Evolutionary conservation across 30 jellyfish, hydroid and myxozoan genomes (phyloP).

Genomic region (Cassiopea xamachana): DNA sequence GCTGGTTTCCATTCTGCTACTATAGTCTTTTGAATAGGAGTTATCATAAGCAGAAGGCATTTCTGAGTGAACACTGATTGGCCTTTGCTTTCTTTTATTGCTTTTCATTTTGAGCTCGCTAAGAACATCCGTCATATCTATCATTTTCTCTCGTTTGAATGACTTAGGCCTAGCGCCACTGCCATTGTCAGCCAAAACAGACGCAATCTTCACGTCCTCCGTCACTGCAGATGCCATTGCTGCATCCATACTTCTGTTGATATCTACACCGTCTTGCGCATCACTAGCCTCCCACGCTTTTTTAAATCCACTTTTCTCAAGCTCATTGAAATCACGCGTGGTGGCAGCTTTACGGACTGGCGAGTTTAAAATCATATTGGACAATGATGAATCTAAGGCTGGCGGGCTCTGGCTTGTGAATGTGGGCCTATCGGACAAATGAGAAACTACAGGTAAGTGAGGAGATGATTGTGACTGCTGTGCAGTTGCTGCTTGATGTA

Average conservation of each 20-base stretch:
- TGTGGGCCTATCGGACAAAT: neutral
- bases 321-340: constrained; percentile 29
- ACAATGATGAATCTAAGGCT: constrained; percentile 13
- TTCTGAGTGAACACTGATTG: constrained; percentile 48
- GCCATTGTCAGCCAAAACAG: constrained; percentile 41
- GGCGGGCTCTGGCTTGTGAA: constrained; percentile 26
- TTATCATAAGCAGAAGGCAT: constrained; percentile 26
- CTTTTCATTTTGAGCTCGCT: constrained; percentile 46
- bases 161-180: constrained; percentile 27
- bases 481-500: neutral
- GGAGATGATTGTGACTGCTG: neutral
- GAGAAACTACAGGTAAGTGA: neutral
- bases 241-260: constrained; percentile 15
- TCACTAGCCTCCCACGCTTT: neutral
- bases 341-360: constrained; percentile 52
- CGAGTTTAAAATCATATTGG: constrained; percentile 28
- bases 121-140: constrained; percentile 59
- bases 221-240: constrained; percentile 70
- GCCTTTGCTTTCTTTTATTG: constrained; percentile 25
- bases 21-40: constrained; percentile 18
- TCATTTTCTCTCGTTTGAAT: constrained; percentile 1
- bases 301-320: constrained; percentile 7
- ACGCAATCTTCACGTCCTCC: constrained; percentile 63
- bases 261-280: neutral
- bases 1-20: neutral